Conservation (phyloP, 2,113 vertebrate genomes). For the Tetraodon nigroviridis region DNA sequence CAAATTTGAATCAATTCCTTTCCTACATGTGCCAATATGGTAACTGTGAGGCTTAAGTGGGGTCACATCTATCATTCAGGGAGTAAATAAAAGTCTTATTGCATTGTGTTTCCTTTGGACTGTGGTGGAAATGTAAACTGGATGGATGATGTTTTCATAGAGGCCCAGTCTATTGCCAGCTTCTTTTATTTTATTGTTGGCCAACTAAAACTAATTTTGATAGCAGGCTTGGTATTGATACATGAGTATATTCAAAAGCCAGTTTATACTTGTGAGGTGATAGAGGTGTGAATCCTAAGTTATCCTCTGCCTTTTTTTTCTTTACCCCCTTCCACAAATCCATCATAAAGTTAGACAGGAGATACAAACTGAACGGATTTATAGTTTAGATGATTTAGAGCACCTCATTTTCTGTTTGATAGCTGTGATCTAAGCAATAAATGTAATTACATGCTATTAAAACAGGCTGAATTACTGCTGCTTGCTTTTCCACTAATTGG, state of each 20-base stretch:
- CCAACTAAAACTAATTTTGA: conserved; percentile 73
- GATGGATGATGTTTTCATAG: conserved; percentile 70
- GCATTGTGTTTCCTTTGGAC: conserved; percentile 53
- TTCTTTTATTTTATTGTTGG: too few relatives aligned
- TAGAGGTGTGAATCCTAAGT: conserved; percentile 48
- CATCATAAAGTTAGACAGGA: conserved; percentile 39
- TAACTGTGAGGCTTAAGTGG: conserved; percentile 61
- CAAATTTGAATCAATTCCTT: conserved; percentile 68
- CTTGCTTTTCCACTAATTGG: too few relatives aligned
- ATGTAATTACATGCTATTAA: conserved; percentile 1
- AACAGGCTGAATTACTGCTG: not conserved
- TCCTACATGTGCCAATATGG: conserved; percentile 58
- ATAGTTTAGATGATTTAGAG: conserved; percentile 35
- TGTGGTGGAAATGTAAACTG: conserved; percentile 65
- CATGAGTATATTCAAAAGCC: conserved; percentile 70
- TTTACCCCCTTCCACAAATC: conserved; percentile 28
- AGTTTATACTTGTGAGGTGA: conserved; percentile 58
- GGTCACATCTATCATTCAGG: conserved; percentile 66
- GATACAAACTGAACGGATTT: conserved; percentile 31
- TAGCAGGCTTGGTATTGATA: conserved; percentile 70
- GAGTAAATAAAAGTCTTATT: conserved; percentile 70
- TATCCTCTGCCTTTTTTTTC: conserved; percentile 41
- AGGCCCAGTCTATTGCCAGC: conserved; percentile 63
- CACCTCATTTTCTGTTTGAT: conserved; percentile 17
- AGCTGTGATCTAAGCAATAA: conserved; percentile 6